phyloP scores from a whole-genome alignment of 1,140 invertebrate species.

The Euwallacea fornicatus region DNA sequence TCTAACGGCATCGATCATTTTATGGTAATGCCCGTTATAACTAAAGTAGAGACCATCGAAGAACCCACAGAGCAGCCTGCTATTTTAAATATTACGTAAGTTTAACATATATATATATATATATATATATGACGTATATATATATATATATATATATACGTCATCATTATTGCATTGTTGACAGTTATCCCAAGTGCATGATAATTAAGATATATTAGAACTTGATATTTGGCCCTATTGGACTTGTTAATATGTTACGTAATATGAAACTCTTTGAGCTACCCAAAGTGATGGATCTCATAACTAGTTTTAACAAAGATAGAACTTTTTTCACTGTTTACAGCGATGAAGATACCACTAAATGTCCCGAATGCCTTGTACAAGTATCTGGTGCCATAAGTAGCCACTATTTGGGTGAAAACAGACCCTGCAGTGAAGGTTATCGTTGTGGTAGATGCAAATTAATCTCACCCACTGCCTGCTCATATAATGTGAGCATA shows the following conservation, averaged over 20 bases:
- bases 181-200: too few species aligned
- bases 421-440: slow-evolving; percentile 39
- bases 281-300: too few species aligned
- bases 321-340: too few species aligned
- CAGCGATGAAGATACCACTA: neutral
- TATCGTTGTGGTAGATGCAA: slow-evolving; percentile 50
- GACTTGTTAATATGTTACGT: too few species aligned
- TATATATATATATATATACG: too few species aligned
- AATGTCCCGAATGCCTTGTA: slow-evolving; percentile 43
- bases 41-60: slow-evolving; percentile 44
- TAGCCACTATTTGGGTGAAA: slow-evolving; percentile 42
- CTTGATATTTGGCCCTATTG: too few species aligned
- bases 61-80: slow-evolving; percentile 9
- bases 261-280: too few species aligned
- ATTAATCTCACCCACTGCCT: slow-evolving; percentile 55
- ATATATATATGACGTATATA: too few species aligned
- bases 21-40: slow-evolving; percentile 42
- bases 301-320: too few species aligned
- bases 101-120: too few species aligned
- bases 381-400: neutral
- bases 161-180: too few species aligned
- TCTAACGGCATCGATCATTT: neutral
- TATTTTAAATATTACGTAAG: neutral
- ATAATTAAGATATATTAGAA: too few species aligned
- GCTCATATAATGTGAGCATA: slow-evolving; percentile 40